Evolutionary conservation across 2,888 invertebrate species (phyloP), one percentile per base, ranked within the genome.

Genomic region (Ophioninae sp.): DNA sequence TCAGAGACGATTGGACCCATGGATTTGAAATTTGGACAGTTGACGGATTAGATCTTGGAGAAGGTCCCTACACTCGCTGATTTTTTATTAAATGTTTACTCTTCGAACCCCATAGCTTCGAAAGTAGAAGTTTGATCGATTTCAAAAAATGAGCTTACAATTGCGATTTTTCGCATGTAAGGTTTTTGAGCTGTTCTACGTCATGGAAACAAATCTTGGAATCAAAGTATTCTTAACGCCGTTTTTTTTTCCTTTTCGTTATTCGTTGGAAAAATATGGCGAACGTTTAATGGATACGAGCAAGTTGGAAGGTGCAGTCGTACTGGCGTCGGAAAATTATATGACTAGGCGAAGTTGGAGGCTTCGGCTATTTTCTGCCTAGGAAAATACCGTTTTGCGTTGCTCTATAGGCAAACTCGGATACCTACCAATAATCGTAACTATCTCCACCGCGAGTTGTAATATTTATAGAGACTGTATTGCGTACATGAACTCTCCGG

Each of bases 261-360:
- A n/a, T n/a, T n/a, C 23, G 30, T 7, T 23, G n/a, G 1, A 63
- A 37, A 44, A 51, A n/a, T n/a, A 23, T 64, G 23, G 22, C 6
- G 9, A 44, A 63, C 17, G 59, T 59, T 22, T 9, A 13, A 41
- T 23, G 9, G 22, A 44, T 37, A 51, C 51, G 51, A 56, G 6
- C 56, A 22, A 65, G 56, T 58, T 64, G 22, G 8, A 30, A 6
- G 39, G 51, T 22, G 61, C 23, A 72, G 79, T 37, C 79, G 41
- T 79, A 20, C 64, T 65, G 71, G 71, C 79, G 72, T 58, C 79
- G 58, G 64, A 23, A 79, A 79, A 72, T 39, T 64, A 13, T 65
- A 72, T 64, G 58, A 37, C 56, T 51, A 30, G 20, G 58, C 51
- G 7, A 63, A 39, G 51, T 63, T 44, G n/a, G 22, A 39, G 22